Percentiles rank a stretch among this genome's conserved stretches.
Evolutionary conservation across 2,113 vertebrate species (phyloP).

Genomic region (Amphiprion ocellaris): DNA sequence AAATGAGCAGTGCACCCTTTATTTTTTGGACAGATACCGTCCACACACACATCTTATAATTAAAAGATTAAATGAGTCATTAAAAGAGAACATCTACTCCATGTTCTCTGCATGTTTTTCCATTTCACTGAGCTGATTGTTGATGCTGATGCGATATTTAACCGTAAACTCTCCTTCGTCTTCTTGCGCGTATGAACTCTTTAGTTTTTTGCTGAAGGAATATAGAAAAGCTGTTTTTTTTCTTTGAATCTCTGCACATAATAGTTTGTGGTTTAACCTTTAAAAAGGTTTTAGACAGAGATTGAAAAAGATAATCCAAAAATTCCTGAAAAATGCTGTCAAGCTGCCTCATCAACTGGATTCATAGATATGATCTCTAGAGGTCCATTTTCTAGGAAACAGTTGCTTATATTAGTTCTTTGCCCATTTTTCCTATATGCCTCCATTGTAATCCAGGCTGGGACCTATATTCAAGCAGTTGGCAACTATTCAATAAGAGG

Average conservation of each 20-base stretch:
- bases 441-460: background rate
- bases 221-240: background rate
- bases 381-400: slow-evolving; percentile 13
- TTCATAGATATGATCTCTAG: slow-evolving; percentile 31
- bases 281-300: slow-evolving; percentile 26
- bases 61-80: slow-evolving; percentile 18
- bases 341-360: slow-evolving; percentile 16
- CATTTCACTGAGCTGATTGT: background rate
- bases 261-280: slow-evolving; percentile 7
- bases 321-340: background rate
- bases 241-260: background rate
- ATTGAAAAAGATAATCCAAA: slow-evolving; percentile 28
- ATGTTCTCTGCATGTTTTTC: background rate
- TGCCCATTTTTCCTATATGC: background rate
- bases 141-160: background rate
- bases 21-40: slow-evolving; percentile 27
- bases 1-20: slow-evolving; percentile 43
- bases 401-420: background rate
- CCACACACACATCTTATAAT: slow-evolving; percentile 21
- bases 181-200: background rate
- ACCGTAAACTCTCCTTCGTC: background rate
- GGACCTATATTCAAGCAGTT: background rate
- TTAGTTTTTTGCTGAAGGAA: background rate
- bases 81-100: slow-evolving; percentile 1
- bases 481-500: background rate